Conservation (phyloP, 2,888 invertebrate species). For the Eristalinus aeneus region DNA sequence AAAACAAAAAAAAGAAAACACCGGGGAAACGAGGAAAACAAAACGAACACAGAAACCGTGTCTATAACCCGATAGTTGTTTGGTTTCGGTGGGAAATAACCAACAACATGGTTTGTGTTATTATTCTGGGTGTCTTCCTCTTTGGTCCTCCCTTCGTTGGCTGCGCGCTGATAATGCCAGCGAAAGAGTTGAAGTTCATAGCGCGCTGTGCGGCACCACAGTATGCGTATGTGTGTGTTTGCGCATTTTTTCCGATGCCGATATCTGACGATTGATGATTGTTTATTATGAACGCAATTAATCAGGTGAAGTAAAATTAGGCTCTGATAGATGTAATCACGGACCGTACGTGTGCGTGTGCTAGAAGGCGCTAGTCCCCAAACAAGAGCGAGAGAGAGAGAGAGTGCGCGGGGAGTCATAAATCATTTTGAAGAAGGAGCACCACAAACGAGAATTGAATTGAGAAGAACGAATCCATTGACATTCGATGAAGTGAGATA, state of each 20-base stretch:
- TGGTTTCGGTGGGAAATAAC: slow-evolving; percentile 62
- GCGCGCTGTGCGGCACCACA: background rate
- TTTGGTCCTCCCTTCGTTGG: background rate
- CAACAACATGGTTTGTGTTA: slow-evolving; percentile 60
- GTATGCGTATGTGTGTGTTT: background rate
- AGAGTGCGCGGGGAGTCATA: slow-evolving; percentile 12
- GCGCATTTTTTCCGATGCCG: slow-evolving; percentile 33
- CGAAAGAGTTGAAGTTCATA: slow-evolving; percentile 60
- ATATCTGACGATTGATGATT: slow-evolving; percentile 68
- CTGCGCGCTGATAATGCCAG: slow-evolving; percentile 29
- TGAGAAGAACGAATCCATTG: slow-evolving; percentile 19
- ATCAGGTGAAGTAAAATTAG: slow-evolving; percentile 67
- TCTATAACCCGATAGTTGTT: slow-evolving; percentile 58
- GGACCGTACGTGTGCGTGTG: background rate
- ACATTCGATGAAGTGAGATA: slow-evolving; percentile 20
- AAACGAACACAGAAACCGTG: slow-evolving; percentile 20
- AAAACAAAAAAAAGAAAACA: slow-evolving; percentile 5
- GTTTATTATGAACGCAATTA: slow-evolving; percentile 69
- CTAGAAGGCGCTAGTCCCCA: background rate
- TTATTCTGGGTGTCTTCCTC: slow-evolving; percentile 33
- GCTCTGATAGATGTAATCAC: slow-evolving; percentile 43
- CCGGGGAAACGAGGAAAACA: background rate
- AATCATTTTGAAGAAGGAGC: slow-evolving; percentile 23
- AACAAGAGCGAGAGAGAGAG: background rate
- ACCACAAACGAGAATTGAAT: background rate